phyloP scores from a whole-genome alignment of 2,888 invertebrate genomes.

The Nowickia ferox region DNA sequence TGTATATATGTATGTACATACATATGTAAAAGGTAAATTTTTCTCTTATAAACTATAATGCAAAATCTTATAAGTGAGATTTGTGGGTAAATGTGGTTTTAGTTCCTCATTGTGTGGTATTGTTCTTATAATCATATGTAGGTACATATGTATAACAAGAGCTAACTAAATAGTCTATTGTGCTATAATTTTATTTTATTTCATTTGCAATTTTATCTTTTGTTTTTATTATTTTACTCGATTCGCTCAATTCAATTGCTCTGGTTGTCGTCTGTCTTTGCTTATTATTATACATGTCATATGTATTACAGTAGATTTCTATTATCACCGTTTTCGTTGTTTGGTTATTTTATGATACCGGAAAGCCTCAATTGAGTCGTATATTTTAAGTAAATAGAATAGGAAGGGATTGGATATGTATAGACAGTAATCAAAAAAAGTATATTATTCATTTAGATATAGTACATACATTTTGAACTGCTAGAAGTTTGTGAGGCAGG shows the following conservation, averaged over 20 bases:
- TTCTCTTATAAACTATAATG: neutral
- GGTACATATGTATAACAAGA: neutral
- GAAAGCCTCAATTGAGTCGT: slow-evolving; percentile 66
- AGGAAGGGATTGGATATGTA: neutral
- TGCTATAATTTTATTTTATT: slow-evolving; percentile 4
- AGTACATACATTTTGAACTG: too few relatives aligned
- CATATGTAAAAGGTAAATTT: too few relatives aligned
- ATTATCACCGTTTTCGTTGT: slow-evolving; percentile 10
- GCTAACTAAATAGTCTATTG: neutral
- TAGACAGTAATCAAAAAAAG: too few relatives aligned
- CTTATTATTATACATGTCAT: slow-evolving; percentile 49
- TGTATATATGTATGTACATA: too few relatives aligned
- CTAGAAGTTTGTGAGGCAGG: too few relatives aligned
- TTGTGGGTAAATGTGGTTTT: slow-evolving; percentile 25
- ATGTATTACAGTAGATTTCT: slow-evolving; percentile 2
- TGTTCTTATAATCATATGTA: slow-evolving; percentile 23
- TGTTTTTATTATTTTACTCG: slow-evolving; percentile 36
- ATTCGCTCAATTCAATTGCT: slow-evolving; percentile 62
- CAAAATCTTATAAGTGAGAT: neutral
- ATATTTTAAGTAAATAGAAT: slow-evolving; percentile 30
- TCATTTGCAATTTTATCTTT: slow-evolving; percentile 55
- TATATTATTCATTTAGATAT: too few relatives aligned
- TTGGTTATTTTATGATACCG: slow-evolving; percentile 57
- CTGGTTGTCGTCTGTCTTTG: slow-evolving; percentile 66
- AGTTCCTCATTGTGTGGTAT: neutral